These are phyloP conservation scores for Zelostemma sp. DNA, from an alignment of 1,140 invertebrate species.

Conservation along the genomic window DNA sequence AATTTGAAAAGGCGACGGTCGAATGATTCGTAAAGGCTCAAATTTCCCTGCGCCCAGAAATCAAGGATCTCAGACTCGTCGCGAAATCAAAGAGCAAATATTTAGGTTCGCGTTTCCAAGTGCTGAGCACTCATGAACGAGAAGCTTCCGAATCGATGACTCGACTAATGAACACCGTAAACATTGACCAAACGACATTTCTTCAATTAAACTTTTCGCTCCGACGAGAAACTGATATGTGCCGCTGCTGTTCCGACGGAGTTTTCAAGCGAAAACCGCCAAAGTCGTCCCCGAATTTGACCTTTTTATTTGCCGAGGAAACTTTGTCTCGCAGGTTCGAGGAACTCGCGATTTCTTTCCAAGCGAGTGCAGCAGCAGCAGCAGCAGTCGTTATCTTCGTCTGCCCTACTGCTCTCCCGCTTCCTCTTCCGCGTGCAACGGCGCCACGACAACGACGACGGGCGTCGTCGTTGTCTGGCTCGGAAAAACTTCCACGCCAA, in stretches of 20 bases:
- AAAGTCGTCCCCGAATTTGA: slow-evolving; percentile 30
- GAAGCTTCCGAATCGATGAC: too few relatives aligned
- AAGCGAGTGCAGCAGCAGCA: too few relatives aligned
- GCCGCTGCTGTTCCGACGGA: too few relatives aligned
- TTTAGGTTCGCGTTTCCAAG: too few relatives aligned
- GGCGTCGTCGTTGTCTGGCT: slow-evolving; percentile 25
- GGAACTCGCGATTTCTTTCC: slow-evolving; percentile 28
- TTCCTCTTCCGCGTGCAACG: slow-evolving; percentile 34
- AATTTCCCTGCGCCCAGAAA: too few relatives aligned
- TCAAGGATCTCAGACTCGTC: too few relatives aligned
- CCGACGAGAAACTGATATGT: slow-evolving; percentile 12
- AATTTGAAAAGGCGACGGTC: too few relatives aligned
- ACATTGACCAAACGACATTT: too few relatives aligned
- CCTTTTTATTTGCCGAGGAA: slow-evolving; percentile 39
- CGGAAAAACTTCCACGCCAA: slow-evolving; percentile 42
- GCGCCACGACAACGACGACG: slow-evolving; percentile 29
- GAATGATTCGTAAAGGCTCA: too few relatives aligned
- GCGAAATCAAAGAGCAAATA: too few relatives aligned
- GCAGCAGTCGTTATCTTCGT: slow-evolving; percentile 17
- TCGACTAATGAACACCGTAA: too few relatives aligned
- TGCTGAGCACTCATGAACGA: too few relatives aligned
- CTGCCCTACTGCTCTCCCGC: slow-evolving; percentile 26
- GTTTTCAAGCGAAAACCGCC: neutral
- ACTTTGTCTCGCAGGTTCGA: slow-evolving; percentile 29
- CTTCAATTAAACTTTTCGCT: slow-evolving; percentile 1